phyloP scores from a whole-genome alignment of 2,113 vertebrate genomes.

The Brevimyrus niger region DNA sequence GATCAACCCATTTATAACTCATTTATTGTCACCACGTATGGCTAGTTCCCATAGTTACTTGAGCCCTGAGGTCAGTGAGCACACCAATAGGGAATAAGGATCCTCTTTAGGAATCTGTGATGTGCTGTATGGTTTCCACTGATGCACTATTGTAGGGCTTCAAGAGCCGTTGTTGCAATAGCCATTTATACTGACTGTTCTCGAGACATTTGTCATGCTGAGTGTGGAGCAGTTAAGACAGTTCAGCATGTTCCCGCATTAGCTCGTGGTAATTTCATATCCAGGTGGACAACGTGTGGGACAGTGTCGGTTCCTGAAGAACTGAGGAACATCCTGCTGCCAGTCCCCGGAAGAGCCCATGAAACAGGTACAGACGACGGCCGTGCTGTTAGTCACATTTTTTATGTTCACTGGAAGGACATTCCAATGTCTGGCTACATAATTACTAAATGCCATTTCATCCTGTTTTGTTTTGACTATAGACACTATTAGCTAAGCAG shows the following conservation, averaged over 20 bases:
- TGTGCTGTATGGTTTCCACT: too few relatives aligned
- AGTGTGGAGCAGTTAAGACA: neutral
- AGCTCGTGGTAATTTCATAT: neutral
- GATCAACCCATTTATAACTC: neutral
- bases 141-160: too few relatives aligned
- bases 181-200: too few relatives aligned
- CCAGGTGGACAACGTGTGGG: neutral
- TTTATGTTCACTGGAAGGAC: too few relatives aligned
- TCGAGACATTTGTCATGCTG: neutral
- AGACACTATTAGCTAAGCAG: too few relatives aligned
- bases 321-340: conserved; percentile 28
- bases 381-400: conserved; percentile 26
- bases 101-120: too few relatives aligned
- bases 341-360: conserved; percentile 32
- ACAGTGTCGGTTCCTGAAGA: neutral
- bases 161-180: too few relatives aligned
- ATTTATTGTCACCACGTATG: conserved; percentile 40
- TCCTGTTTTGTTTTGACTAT: too few relatives aligned
- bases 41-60: conserved; percentile 54
- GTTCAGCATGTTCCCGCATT: neutral
- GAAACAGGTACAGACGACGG: conserved; percentile 33
- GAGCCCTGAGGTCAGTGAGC: conserved; percentile 50
- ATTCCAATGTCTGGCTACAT: too few relatives aligned
- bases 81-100: conserved; percentile 15
- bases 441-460: too few relatives aligned